Percentiles rank a stretch among this genome's conserved stretches.
Evolutionary conservation across 2,797 vertebrate species (phyloP).

Genomic region (Paedocypris micromegethes): DNA sequence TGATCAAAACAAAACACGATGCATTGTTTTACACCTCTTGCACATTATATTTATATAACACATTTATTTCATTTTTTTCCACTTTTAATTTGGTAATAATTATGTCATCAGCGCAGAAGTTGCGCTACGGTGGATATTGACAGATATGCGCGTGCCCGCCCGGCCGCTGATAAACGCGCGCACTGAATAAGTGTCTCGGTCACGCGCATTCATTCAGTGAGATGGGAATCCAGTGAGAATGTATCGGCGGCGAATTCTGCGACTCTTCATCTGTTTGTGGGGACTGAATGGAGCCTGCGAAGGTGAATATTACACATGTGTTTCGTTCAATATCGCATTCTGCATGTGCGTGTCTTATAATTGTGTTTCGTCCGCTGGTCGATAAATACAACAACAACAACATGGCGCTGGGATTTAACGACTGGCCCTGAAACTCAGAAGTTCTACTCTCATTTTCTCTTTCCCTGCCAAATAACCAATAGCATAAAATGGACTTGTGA

Average conservation of each 20-base stretch:
- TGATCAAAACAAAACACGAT: too few species aligned
- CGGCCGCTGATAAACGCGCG: not conserved
- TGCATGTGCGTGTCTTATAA: slow-evolving; percentile 24
- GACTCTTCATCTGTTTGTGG: slow-evolving; percentile 49
- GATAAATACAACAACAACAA: slow-evolving; percentile 44
- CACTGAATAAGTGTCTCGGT: too few species aligned
- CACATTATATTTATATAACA: too few species aligned
- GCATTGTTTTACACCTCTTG: too few species aligned
- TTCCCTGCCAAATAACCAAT: not conserved
- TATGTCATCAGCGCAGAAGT: too few species aligned
- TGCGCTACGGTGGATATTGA: not conserved
- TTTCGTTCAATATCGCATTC: slow-evolving; percentile 30
- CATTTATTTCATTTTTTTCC: too few species aligned
- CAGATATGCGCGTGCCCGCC: not conserved
- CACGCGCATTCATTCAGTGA: slow-evolving; percentile 48
- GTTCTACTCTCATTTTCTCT: not conserved
- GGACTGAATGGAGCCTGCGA: slow-evolving; percentile 51
- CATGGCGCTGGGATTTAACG: slow-evolving; percentile 41
- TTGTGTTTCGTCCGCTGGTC: slow-evolving; percentile 3
- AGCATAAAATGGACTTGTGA: not conserved
- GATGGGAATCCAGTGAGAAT: slow-evolving; percentile 61
- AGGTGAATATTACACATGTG: slow-evolving; percentile 56
- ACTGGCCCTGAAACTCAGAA: slow-evolving; percentile 28
- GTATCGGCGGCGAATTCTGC: slow-evolving; percentile 55
- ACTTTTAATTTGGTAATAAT: too few species aligned